Conservation (phyloP, 2,113 vertebrate genomes). For the Suricata suricatta region DNA sequence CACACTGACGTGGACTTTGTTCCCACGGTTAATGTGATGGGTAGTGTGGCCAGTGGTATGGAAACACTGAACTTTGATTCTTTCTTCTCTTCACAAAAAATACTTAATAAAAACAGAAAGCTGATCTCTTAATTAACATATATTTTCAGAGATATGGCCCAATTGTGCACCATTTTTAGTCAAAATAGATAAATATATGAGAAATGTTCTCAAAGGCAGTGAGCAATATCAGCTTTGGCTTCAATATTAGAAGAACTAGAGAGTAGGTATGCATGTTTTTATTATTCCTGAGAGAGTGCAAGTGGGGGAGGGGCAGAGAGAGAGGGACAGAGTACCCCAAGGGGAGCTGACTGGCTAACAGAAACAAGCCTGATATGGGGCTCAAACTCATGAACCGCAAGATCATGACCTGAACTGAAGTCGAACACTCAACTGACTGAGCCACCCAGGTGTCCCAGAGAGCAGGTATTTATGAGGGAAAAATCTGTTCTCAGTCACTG, state of each 20-base stretch:
- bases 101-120: constrained; percentile 37
- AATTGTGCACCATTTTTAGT: neutral
- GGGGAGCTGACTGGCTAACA: too few species aligned
- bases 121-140: neutral
- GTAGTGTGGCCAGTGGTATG: neutral
- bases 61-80: neutral
- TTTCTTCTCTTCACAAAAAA: neutral
- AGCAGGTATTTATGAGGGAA: neutral
- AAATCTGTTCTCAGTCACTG: neutral
- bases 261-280: neutral
- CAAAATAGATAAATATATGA: neutral
- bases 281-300: too few species aligned
- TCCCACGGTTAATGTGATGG: neutral
- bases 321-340: too few species aligned
- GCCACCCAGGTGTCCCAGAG: neutral
- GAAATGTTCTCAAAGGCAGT: neutral
- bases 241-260: neutral
- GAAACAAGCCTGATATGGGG: too few species aligned
- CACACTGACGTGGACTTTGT: neutral
- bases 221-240: neutral
- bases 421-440: too few species aligned
- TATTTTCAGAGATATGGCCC: neutral
- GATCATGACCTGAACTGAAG: too few species aligned
- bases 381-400: too few species aligned
- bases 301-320: too few species aligned